These are phyloP conservation scores for Rotaria socialis DNA, from an alignment of 2,888 invertebrate genomes.

Conservation along the genomic window DNA sequence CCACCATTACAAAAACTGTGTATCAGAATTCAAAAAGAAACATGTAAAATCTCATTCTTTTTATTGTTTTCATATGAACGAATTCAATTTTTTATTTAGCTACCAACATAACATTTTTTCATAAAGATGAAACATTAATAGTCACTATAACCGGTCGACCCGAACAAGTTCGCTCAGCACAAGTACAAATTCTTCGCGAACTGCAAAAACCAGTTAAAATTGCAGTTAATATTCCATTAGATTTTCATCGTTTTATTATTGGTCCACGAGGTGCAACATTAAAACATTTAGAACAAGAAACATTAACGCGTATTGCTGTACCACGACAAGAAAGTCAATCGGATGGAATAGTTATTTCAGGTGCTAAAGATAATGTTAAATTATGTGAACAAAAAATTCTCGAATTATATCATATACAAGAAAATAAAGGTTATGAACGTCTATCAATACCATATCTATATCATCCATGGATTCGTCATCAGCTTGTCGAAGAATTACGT, in stretches of 20 bases:
- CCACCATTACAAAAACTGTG: background rate
- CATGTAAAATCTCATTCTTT: background rate
- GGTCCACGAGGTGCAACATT: conserved; percentile 77
- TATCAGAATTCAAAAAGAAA: conserved; percentile 22
- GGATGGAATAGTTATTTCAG: conserved; percentile 78
- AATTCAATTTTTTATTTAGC: background rate
- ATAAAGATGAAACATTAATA: conserved; percentile 86
- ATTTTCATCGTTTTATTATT: conserved; percentile 88
- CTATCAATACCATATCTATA: conserved; percentile 84
- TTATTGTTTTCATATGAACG: background rate
- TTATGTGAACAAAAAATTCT: conserved; percentile 90
- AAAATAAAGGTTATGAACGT: conserved; percentile 68
- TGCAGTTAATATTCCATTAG: conserved; percentile 82
- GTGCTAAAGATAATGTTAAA: conserved; percentile 91
- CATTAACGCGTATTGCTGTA: conserved; percentile 87
- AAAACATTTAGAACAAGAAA: conserved; percentile 80
- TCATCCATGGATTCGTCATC: conserved; percentile 82
- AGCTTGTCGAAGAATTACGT: conserved; percentile 52
- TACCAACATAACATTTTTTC: conserved; percentile 19
- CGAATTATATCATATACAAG: conserved; percentile 87
- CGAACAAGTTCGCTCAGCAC: conserved; percentile 82
- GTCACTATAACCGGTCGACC: conserved; percentile 89
- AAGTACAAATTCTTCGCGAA: conserved; percentile 79
- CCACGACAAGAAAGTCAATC: conserved; percentile 79
- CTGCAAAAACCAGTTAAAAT: conserved; percentile 82